These are phyloP conservation scores for Drosophila nikananu DNA, from an alignment of 1,140 invertebrate species.

Conservation along the genomic window DNA sequence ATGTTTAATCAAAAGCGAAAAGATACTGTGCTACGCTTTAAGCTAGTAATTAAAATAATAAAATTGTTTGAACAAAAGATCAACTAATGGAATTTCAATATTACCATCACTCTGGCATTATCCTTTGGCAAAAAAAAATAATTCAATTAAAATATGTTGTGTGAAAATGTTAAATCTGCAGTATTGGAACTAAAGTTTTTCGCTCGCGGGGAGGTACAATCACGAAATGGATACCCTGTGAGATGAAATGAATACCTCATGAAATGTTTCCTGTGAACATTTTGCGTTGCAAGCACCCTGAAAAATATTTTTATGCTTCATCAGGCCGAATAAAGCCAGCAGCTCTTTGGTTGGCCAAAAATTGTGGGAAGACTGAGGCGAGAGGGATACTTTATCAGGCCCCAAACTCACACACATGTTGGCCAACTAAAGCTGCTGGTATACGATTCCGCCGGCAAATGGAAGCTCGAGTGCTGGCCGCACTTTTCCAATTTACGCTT, in stretches of 20 bases:
- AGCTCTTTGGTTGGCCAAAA: slow-evolving; percentile 44
- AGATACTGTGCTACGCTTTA: neutral
- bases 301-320: slow-evolving; percentile 62
- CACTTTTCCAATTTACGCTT: slow-evolving; percentile 51
- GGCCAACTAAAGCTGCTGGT: slow-evolving; percentile 6
- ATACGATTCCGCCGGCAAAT: slow-evolving; percentile 3
- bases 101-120: neutral
- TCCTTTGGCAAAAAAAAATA: neutral
- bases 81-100: neutral
- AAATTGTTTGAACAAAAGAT: neutral
- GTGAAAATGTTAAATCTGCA: neutral
- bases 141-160: neutral
- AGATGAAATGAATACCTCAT: neutral
- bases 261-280: slow-evolving; percentile 23
- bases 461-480: slow-evolving; percentile 6
- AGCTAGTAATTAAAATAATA: slow-evolving; percentile 1
- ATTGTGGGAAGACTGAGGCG: neutral
- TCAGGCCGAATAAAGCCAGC: slow-evolving; percentile 62
- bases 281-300: slow-evolving; percentile 3
- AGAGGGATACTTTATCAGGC: slow-evolving; percentile 25
- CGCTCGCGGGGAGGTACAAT: neutral
- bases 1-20: neutral
- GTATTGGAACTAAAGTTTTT: neutral
- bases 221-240: slow-evolving; percentile 13
- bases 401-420: slow-evolving; percentile 14